Evolutionary conservation across 1,140 invertebrate species (phyloP).

Genomic region (Luehdorfia chinensis): DNA sequence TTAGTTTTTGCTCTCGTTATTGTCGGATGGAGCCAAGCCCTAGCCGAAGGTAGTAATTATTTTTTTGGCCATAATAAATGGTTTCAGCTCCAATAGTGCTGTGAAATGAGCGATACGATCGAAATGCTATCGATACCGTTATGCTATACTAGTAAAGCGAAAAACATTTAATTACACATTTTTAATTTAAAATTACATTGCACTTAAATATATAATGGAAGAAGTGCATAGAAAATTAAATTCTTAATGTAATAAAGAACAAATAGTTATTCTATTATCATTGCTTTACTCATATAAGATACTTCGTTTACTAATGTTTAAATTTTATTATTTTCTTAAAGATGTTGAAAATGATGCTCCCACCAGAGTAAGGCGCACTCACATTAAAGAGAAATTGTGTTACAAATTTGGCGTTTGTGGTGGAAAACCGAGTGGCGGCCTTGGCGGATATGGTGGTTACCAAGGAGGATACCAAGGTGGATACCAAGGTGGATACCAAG

Average conservation of each 20-base stretch:
- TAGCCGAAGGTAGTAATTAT: constrained; percentile 50
- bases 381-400: constrained; percentile 9
- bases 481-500: constrained; percentile 29
- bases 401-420: constrained; percentile 38
- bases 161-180: no score
- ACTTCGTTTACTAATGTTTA: no score
- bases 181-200: no score
- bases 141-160: no score
- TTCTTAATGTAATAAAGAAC: no score
- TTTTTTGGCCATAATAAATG: neutral
- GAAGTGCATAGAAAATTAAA: no score
- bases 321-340: neutral
- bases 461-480: constrained; percentile 46
- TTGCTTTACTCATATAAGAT: neutral
- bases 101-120: constrained; percentile 7
- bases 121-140: constrained; percentile 32
- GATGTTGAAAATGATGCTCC: neutral
- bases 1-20: constrained; percentile 30
- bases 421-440: constrained; percentile 30
- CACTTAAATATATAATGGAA: no score
- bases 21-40: constrained; percentile 25
- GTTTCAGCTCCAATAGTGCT: constrained; percentile 4
- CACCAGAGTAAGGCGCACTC: neutral
- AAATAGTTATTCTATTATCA: neutral
- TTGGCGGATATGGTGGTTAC: constrained; percentile 28